Evolutionary conservation across 2,888 invertebrate genomes (phyloP).

Genomic region (Ophion ventricosus): DNA sequence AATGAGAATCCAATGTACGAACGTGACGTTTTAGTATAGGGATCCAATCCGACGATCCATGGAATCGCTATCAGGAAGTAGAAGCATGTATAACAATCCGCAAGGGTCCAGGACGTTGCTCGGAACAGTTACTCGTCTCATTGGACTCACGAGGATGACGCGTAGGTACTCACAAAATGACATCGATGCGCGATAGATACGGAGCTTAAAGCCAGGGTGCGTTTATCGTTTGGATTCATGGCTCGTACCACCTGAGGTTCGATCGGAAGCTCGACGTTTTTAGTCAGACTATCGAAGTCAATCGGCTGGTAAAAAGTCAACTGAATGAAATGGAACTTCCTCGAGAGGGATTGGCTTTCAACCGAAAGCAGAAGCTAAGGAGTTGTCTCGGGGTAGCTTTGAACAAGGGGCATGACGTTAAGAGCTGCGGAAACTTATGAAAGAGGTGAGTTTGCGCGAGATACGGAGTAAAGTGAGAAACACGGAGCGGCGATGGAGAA

Average conservation of each 20-base stretch:
- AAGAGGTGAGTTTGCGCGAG: conserved; percentile 51
- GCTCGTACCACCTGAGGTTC: conserved; percentile 19
- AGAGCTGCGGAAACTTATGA: conserved; percentile 42
- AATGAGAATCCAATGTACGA: too few species aligned
- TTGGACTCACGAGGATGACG: conserved; percentile 33
- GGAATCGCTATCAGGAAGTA: too few species aligned
- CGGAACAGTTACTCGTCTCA: conserved; percentile 33
- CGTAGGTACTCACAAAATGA: conserved; percentile 38
- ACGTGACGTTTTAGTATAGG: too few species aligned
- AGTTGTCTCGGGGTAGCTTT: conserved; percentile 22
- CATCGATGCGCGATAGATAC: conserved; percentile 37
- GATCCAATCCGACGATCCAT: too few species aligned
- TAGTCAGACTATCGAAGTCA: neutral
- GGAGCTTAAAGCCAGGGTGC: conserved; percentile 12
- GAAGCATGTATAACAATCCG: too few species aligned
- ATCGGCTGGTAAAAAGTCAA: conserved; percentile 6
- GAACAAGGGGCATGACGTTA: conserved; percentile 40
- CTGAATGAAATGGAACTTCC: neutral
- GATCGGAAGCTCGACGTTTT: conserved; percentile 1
- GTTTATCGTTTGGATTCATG: conserved; percentile 35
- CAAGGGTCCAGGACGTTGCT: neutral
- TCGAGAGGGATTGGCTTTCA: neutral
- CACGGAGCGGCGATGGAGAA: conserved; percentile 43
- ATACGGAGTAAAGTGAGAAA: conserved; percentile 46
- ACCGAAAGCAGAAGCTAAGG: conserved; percentile 6